phyloP scores from a whole-genome alignment of 2,113 vertebrate genomes.

The Percopsis transmontana region DNA sequence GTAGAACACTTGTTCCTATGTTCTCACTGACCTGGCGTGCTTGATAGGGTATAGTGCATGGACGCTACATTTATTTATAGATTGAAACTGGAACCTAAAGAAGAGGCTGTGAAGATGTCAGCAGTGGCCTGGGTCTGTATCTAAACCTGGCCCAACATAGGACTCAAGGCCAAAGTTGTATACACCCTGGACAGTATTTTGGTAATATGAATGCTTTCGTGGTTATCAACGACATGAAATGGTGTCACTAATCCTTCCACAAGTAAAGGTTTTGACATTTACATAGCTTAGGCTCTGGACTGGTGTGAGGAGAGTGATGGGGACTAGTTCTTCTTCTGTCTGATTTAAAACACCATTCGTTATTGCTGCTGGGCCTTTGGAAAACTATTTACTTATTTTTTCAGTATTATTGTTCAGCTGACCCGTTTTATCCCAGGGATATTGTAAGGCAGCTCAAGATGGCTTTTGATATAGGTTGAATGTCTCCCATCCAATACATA shows the following conservation, averaged over 20 bases:
- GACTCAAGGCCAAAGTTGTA: neutral
- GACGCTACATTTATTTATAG: slow-evolving; percentile 73
- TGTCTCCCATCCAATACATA: too few species aligned
- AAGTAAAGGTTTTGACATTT: slow-evolving; percentile 26
- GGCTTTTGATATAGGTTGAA: too few species aligned
- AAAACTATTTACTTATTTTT: neutral
- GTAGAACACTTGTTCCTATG: slow-evolving; percentile 34
- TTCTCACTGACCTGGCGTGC: slow-evolving; percentile 35
- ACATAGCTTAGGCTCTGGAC: neutral
- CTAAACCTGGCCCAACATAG: slow-evolving; percentile 36
- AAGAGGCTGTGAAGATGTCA: slow-evolving; percentile 63
- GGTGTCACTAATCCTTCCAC: neutral
- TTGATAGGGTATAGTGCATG: slow-evolving; percentile 20
- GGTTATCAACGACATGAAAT: neutral
- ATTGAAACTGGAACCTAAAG: slow-evolving; percentile 71
- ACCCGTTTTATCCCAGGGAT: too few species aligned
- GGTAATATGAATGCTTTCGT: slow-evolving; percentile 4
- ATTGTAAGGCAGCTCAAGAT: too few species aligned
- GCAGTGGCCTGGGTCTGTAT: slow-evolving; percentile 43
- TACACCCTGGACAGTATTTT: slow-evolving; percentile 1
- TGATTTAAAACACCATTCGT: neutral
- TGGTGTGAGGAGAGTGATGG: neutral
- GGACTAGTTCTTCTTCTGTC: neutral
- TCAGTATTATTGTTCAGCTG: too few species aligned
- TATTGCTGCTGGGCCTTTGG: neutral